Conservation (phyloP, 2,797 vertebrate species). For the Clarias laeviceps region DNA sequence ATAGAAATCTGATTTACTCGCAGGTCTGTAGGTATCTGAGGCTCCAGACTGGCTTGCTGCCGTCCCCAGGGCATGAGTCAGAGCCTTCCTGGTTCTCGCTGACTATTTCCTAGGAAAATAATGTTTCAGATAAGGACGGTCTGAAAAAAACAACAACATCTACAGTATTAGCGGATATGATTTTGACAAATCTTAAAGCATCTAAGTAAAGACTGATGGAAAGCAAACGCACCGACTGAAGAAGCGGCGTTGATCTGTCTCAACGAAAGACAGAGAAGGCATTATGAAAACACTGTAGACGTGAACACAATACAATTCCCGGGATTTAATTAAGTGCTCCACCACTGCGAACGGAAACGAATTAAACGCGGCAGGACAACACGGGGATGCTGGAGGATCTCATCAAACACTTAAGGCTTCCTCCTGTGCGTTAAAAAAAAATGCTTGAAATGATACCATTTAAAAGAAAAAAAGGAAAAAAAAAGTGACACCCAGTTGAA, state of each 20-base stretch:
- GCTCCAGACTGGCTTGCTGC: constrained; percentile 12
- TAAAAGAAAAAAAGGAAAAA: not conserved
- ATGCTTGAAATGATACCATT: not conserved
- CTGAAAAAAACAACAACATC: not conserved
- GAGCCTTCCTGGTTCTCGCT: constrained; percentile 41
- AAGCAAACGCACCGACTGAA: constrained; percentile 34
- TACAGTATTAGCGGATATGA: not conserved
- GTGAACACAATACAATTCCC: not conserved
- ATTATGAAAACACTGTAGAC: not conserved
- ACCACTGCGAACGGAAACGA: not conserved
- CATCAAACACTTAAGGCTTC: constrained; percentile 11
- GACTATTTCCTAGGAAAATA: constrained; percentile 24
- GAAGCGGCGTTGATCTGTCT: constrained; percentile 22
- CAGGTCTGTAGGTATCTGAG: constrained; percentile 18
- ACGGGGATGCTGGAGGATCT: not conserved
- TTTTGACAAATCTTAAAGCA: not conserved
- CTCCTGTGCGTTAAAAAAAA: not conserved
- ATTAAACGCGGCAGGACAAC: constrained; percentile 6
- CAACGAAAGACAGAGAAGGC: not conserved
- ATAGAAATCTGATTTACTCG: constrained; percentile 45
- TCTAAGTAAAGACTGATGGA: not conserved
- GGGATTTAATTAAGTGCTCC: not conserved
- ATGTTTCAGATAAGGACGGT: constrained; percentile 41
- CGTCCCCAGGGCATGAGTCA: constrained; percentile 51
- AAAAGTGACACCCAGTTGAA: not conserved